These are phyloP conservation scores for Desmophyllum pertusum DNA, from an alignment of 92 coral and sea anemone species.

Conservation along the genomic window DNA sequence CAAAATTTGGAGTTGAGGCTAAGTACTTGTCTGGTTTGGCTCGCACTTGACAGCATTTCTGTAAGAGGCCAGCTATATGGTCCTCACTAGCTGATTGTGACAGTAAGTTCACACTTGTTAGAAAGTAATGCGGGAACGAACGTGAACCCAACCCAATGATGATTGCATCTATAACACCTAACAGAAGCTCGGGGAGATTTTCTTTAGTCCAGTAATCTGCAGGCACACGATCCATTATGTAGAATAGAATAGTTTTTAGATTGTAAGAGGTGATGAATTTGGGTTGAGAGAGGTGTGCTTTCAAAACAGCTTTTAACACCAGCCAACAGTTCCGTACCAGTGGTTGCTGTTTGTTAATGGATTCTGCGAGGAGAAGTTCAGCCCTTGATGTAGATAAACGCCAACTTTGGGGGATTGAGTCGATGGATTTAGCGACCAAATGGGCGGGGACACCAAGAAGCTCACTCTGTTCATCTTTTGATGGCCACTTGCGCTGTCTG, in stretches of 20 bases:
- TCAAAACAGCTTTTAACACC: constrained; percentile 23
- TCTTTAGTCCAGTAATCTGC: constrained; percentile 27
- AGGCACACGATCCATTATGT: constrained; percentile 16
- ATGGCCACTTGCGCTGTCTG: not conserved
- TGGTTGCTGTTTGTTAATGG: not conserved
- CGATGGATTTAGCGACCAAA: constrained; percentile 23
- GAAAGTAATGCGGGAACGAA: constrained; percentile 21
- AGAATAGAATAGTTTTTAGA: constrained; percentile 20
- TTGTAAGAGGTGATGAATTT: constrained; percentile 33
- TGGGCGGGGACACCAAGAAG: constrained; percentile 7
- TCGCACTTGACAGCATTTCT: constrained; percentile 20
- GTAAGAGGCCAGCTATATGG: constrained; percentile 15
- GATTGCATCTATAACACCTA: constrained; percentile 28
- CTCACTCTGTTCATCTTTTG: constrained; percentile 6
- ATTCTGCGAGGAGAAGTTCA: constrained; percentile 21
- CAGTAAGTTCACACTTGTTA: constrained; percentile 22
- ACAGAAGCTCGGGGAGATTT: constrained; percentile 22
- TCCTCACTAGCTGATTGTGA: constrained; percentile 18
- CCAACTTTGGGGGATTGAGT: constrained; percentile 15
- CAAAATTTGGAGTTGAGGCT: constrained; percentile 20
- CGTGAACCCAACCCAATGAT: constrained; percentile 19
- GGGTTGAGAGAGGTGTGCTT: constrained; percentile 29
- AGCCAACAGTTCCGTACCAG: constrained; percentile 28
- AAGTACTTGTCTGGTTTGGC: constrained; percentile 20
- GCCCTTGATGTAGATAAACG: constrained; percentile 19